phyloP scores from a whole-genome alignment of 2,888 invertebrate genomes.

The Neoascia interrupta region DNA sequence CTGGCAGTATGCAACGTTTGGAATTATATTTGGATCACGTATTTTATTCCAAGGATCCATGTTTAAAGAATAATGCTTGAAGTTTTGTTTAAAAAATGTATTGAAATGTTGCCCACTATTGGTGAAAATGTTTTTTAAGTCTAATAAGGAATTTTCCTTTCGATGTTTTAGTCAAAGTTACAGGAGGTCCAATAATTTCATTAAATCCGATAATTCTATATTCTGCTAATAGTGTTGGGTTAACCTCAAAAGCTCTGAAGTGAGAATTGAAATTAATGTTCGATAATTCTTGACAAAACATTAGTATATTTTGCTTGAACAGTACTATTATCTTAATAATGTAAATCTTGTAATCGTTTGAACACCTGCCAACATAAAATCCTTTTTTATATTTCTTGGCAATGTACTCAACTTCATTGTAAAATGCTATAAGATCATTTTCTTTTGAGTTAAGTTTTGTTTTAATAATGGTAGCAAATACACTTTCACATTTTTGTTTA shows the following conservation, averaged over 20 bases:
- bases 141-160: constrained; percentile 21
- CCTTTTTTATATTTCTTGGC: constrained; percentile 15
- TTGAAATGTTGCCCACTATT: neutral
- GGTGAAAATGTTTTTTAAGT: constrained; percentile 21
- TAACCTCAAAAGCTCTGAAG: constrained; percentile 21
- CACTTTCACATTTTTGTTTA: constrained; percentile 5
- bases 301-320: constrained; percentile 2
- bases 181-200: constrained; percentile 16
- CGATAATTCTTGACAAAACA: constrained; percentile 26
- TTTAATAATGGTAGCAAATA: constrained; percentile 12
- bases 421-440: constrained; percentile 5
- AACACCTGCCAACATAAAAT: constrained; percentile 16
- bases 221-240: neutral
- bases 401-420: constrained; percentile 10
- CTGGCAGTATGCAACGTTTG: constrained; percentile 71
- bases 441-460: constrained; percentile 9
- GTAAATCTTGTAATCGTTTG: constrained; percentile 25
- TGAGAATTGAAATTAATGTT: constrained; percentile 20
- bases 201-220: neutral
- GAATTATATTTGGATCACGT: constrained; percentile 52
- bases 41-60: constrained; percentile 7
- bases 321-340: neutral
- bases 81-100: neutral
- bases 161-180: constrained; percentile 19
- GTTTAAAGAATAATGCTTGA: constrained; percentile 13